Base-by-base conservation (phyloP, 1,140 invertebrate species). In the Caenorhabditis tropicalis region DNA sequence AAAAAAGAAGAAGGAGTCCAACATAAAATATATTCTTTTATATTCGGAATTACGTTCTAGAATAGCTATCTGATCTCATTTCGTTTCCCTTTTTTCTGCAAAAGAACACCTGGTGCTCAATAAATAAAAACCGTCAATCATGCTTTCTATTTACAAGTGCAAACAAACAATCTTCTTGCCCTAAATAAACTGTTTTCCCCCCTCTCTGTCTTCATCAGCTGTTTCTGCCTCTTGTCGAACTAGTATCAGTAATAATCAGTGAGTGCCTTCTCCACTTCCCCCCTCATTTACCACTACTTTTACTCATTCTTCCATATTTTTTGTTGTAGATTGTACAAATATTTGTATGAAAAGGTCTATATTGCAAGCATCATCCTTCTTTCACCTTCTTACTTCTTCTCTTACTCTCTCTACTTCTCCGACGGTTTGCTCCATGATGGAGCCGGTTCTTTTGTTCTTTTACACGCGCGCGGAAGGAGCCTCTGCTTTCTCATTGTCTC, bases 401-500 rank as follows among this genome's bases (percentile, higher is more conserved):
- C 43, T 46, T 46, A 9, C 48, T 51, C n/a, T 19, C n/a, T 16
- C n/a, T 19, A 19, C 19, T 19, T 19, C n/a, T n/a, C n/a, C 53
- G 10, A 58, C 53, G 53, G 53, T 58, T 58, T 58, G 21, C 53
- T 31, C 21, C 27, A 29, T 58, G 7, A 16, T 7, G 6, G 29
- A 58, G 53, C 53, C 53, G 53, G 53, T 58, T 58, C 21, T 58
- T 58, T 58, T 58, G 53, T 58, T n/a, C n/a, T n/a, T n/a, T n/a
- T n/a, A 58, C 29, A 29, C 53, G 29, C 53, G 29, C 53, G 53
- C 53, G 27, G 15, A 6, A 27, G 53, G n/a, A 7, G 10, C 53
- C 16, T 16, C 24, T 31, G 0, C 53, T 31, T 9, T 58, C 53
- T 58, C 1, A 29, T 58, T 58, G 10, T 58, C 24, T 29, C 7